phyloP scores from a whole-genome alignment of 1,140 invertebrate species.

The Polyergus mexicanus region DNA sequence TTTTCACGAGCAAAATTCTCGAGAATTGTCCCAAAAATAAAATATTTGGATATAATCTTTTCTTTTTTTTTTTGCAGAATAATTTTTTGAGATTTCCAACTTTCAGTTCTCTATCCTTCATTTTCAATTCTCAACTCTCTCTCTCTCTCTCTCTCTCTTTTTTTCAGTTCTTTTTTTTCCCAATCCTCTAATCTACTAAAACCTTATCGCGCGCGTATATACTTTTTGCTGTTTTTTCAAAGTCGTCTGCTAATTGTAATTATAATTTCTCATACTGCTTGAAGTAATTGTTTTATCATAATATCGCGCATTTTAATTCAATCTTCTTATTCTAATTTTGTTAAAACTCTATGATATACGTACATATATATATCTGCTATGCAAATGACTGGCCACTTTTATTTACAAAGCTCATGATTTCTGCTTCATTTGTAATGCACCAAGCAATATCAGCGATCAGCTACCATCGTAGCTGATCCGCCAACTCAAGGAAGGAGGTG shows the following conservation, averaged over 20 bases:
- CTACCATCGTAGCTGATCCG: slow-evolving; percentile 20
- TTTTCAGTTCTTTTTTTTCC: neutral
- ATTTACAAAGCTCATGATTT: neutral
- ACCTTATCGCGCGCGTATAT: neutral
- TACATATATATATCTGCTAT: neutral
- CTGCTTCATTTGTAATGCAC: neutral
- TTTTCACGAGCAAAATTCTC: slow-evolving; percentile 4
- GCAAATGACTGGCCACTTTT: neutral
- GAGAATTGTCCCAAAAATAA: neutral
- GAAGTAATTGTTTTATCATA: neutral
- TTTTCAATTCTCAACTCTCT: neutral
- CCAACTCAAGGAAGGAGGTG: slow-evolving; percentile 16
- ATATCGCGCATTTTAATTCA: neutral
- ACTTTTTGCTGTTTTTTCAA: neutral
- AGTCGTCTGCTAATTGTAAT: neutral
- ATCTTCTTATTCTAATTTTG: neutral
- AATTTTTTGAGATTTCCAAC: neutral
- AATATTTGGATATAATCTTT: neutral
- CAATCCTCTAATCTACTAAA: neutral
- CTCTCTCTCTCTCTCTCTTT: neutral
- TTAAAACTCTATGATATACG: slow-evolving; percentile 23
- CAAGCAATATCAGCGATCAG: slow-evolving; percentile 9
- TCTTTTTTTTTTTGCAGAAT: neutral
- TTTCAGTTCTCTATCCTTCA: neutral
- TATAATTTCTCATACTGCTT: neutral